These are phyloP conservation scores for Actinia tenebrosa DNA, from an alignment of 64 coral and sea anemone genomes.

Conservation along the genomic window DNA sequence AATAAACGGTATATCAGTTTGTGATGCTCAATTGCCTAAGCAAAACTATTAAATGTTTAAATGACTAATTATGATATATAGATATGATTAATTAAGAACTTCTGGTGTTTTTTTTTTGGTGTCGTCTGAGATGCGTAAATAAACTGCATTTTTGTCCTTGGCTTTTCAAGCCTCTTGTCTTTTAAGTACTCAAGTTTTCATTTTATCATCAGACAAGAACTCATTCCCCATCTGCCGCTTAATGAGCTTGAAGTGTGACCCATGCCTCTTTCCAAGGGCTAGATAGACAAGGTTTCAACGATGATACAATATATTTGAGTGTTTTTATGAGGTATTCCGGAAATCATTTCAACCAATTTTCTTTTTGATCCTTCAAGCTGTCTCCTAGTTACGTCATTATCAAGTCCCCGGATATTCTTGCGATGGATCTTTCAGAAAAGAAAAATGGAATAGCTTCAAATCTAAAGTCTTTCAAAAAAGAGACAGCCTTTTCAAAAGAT, in stretches of 20 bases:
- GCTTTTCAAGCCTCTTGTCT: too few relatives aligned
- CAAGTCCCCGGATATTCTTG: neutral
- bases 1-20: too few relatives aligned
- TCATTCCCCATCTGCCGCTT: too few relatives aligned
- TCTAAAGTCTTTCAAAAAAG: neutral
- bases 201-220: too few relatives aligned
- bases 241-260: neutral
- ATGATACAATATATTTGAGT: neutral
- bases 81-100: too few relatives aligned
- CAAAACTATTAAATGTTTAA: too few relatives aligned
- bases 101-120: too few relatives aligned
- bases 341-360: neutral
- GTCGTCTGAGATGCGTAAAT: too few relatives aligned
- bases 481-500: neutral
- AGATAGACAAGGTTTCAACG: neutral
- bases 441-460: neutral
- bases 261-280: neutral
- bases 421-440: neutral
- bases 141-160: too few relatives aligned
- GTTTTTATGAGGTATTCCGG: neutral
- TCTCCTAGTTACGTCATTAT: neutral
- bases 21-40: too few relatives aligned
- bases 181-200: too few relatives aligned
- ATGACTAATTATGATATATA: too few relatives aligned
- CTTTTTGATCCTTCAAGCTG: neutral